Conservation (phyloP, 2,113 vertebrate genomes). For the Chloropsis cyanopogon region DNA sequence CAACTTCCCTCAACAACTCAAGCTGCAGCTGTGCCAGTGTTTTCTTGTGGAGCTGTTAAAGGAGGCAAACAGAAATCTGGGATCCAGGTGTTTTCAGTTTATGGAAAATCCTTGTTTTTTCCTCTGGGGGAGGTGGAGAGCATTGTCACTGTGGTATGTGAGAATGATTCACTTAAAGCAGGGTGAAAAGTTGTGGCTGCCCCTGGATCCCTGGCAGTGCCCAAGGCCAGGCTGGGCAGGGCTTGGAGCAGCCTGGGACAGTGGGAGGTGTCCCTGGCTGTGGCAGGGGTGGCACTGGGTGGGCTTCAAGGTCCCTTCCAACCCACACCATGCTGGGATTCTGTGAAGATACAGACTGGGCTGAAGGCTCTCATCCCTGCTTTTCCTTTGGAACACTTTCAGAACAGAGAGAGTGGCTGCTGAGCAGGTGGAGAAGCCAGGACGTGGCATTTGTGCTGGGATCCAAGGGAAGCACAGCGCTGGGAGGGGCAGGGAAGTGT, state of each 20-base stretch:
- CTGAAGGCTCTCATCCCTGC: background rate
- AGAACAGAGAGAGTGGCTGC: background rate
- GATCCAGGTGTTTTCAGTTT: background rate
- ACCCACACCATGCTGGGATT: background rate
- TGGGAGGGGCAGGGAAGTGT: background rate
- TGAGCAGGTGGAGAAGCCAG: background rate
- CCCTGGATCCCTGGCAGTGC: background rate
- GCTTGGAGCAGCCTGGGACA: background rate
- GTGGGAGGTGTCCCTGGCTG: background rate
- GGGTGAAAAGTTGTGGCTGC: background rate
- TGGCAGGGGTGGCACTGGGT: background rate
- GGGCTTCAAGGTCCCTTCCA: background rate
- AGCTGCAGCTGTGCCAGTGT: background rate
- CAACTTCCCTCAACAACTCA: background rate
- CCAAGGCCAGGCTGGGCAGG: accelerated
- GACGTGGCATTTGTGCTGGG: background rate
- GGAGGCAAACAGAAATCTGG: background rate
- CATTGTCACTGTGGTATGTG: accelerated
- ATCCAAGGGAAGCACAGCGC: accelerated
- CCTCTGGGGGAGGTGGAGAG: background rate
- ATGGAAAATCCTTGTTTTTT: background rate
- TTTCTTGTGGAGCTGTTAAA: background rate
- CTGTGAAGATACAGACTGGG: background rate
- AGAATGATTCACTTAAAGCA: background rate
- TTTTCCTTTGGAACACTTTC: background rate